These are phyloP conservation scores for Tigriopus californicus DNA, from an alignment of 2,888 invertebrate genomes.

Conservation along the genomic window DNA sequence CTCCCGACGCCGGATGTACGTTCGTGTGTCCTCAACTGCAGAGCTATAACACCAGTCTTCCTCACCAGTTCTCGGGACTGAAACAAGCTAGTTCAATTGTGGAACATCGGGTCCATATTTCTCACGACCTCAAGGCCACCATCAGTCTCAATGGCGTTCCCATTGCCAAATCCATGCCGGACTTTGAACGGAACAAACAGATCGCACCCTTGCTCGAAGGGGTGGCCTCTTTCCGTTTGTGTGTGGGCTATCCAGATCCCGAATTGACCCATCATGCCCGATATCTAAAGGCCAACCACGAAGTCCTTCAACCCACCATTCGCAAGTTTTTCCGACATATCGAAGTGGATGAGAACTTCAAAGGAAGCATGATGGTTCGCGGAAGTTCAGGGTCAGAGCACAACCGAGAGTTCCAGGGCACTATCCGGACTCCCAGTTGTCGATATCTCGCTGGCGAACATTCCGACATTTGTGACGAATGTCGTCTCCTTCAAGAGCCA, in stretches of 20 bases:
- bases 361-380: background rate
- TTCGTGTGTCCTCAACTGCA: slow-evolving; percentile 14
- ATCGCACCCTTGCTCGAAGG: slow-evolving; percentile 4
- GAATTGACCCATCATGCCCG: background rate
- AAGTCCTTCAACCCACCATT: background rate
- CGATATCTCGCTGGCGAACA: background rate
- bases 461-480: slow-evolving; percentile 10
- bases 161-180: background rate
- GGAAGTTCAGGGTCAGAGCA: background rate
- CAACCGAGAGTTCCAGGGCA: background rate
- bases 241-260: slow-evolving; percentile 13
- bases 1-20: slow-evolving; percentile 3
- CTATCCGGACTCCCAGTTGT: background rate
- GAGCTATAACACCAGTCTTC: slow-evolving; percentile 8
- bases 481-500: slow-evolving; percentile 12
- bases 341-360: slow-evolving; percentile 1
- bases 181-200: slow-evolving; percentile 3
- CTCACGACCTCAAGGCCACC: background rate
- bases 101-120: slow-evolving; percentile 6
- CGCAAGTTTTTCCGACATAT: slow-evolving; percentile 1
- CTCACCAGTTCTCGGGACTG: background rate
- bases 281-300: background rate
- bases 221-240: slow-evolving; percentile 9
- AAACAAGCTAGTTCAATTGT: slow-evolving; percentile 10
- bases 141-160: slow-evolving; percentile 2